Conservation (phyloP, 1,140 invertebrate species). For the Plutomurus gul region DNA sequence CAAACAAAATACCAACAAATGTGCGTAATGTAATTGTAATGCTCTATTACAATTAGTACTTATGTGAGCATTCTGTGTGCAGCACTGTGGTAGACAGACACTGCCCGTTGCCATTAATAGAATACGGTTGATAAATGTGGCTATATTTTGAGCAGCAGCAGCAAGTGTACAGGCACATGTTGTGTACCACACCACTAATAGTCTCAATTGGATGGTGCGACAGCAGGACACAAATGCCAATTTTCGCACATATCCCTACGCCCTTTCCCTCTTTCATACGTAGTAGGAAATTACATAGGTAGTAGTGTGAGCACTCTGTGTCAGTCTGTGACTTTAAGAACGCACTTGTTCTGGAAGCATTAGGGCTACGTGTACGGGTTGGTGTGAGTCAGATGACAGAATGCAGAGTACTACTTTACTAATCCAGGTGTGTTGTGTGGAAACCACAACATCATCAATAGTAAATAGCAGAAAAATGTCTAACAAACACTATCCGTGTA, state of each 20-base stretch:
- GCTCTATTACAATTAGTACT: neutral
- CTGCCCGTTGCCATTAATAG: neutral
- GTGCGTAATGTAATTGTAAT: neutral
- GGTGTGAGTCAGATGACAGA: neutral
- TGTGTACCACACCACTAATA: neutral
- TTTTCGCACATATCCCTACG: conserved; percentile 10
- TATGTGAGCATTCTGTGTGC: neutral
- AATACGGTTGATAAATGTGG: too few species aligned
- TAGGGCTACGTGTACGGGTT: too few species aligned
- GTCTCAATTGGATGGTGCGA: conserved; percentile 6
- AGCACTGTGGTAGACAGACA: neutral
- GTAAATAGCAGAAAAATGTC: neutral
- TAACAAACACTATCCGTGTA: neutral
- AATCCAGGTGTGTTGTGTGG: neutral
- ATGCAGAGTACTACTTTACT: neutral
- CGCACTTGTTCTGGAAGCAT: too few species aligned
- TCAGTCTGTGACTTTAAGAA: too few species aligned
- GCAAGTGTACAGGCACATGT: too few species aligned
- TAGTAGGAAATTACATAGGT: neutral
- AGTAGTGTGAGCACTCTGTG: too few species aligned
- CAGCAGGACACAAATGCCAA: conserved; percentile 35
- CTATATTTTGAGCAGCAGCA: too few species aligned
- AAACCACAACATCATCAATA: conserved; percentile 1
- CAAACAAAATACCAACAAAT: neutral
- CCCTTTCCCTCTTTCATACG: neutral